Evolutionary conservation across 2,797 vertebrate genomes (phyloP).

Genomic region (Enteromius anoplus): DNA sequence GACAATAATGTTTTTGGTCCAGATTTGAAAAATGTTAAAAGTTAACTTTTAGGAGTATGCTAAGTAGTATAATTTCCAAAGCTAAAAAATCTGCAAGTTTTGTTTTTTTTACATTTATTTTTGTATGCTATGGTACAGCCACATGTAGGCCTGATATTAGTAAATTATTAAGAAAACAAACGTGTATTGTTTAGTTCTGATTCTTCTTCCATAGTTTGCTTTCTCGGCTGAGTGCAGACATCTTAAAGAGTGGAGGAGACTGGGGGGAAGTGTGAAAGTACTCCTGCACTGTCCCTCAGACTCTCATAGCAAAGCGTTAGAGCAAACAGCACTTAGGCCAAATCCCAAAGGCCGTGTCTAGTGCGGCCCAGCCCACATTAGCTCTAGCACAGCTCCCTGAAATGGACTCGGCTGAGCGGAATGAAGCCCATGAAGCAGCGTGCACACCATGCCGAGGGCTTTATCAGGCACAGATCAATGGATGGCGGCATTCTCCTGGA

Average conservation of each 20-base stretch:
- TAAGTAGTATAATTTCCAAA: neutral
- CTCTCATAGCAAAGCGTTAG: conserved; percentile 76
- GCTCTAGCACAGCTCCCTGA: conserved; percentile 79
- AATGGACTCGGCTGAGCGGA: conserved; percentile 81
- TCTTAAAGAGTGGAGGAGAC: conserved; percentile 59
- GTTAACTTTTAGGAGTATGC: neutral
- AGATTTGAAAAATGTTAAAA: neutral
- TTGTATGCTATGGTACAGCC: neutral
- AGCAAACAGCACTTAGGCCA: conserved; percentile 77
- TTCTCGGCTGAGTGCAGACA: conserved; percentile 13
- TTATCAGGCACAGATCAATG: conserved; percentile 83
- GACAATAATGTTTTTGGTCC: neutral
- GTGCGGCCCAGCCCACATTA: conserved; percentile 80
- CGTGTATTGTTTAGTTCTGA: neutral
- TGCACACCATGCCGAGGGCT: conserved; percentile 76
- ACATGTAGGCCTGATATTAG: neutral
- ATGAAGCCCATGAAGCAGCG: conserved; percentile 80
- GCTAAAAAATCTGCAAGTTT: neutral
- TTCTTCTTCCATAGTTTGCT: neutral
- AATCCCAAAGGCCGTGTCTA: conserved; percentile 83
- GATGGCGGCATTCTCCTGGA: conserved; percentile 76
- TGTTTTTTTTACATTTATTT: neutral
- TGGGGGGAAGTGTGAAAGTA: conserved; percentile 70
- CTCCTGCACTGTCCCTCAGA: conserved; percentile 66
- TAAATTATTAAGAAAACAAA: neutral